Percentiles rank a stretch among this genome's conserved stretches.
Evolutionary conservation across 1,140 invertebrate genomes (phyloP).

Genomic region (Caerostris extrusa): DNA sequence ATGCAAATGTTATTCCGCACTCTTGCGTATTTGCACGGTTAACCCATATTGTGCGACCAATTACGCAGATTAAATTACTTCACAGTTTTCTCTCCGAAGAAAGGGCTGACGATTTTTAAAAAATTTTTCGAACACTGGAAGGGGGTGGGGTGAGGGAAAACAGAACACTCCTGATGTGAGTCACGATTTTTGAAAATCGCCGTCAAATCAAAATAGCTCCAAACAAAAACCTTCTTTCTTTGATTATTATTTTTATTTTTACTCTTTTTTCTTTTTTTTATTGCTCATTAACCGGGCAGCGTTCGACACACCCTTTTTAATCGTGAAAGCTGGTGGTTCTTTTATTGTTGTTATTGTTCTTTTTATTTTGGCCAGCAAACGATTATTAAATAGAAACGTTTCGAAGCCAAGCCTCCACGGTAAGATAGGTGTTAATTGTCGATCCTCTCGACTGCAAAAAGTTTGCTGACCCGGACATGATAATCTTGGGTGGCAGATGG

Average conservation of each 20-base stretch:
- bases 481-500: slow-evolving; percentile 48
- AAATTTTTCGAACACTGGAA: neutral
- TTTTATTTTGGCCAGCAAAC: neutral
- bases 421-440: slow-evolving; percentile 70
- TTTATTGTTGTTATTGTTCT: neutral
- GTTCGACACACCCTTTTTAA: slow-evolving; percentile 73
- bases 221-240: slow-evolving; percentile 50
- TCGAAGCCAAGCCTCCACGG: slow-evolving; percentile 38
- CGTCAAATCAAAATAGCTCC: slow-evolving; percentile 59
- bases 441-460: slow-evolving; percentile 36
- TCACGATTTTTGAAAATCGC: slow-evolving; percentile 74
- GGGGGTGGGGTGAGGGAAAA: neutral
- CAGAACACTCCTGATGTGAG: slow-evolving; percentile 60
- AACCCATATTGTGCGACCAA: slow-evolving; percentile 67
- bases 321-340: slow-evolving; percentile 9
- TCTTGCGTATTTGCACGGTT: slow-evolving; percentile 56
- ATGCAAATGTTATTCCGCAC: slow-evolving; percentile 43
- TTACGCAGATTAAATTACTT: slow-evolving; percentile 71
- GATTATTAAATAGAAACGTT: slow-evolving; percentile 71
- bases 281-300: slow-evolving; percentile 55
- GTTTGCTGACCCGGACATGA: slow-evolving; percentile 69
- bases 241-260: neutral
- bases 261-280: slow-evolving; percentile 22
- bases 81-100: slow-evolving; percentile 39
- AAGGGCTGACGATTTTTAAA: slow-evolving; percentile 16